Conservation (phyloP, 2,888 invertebrate species). For the Papilio elwesi region DNA sequence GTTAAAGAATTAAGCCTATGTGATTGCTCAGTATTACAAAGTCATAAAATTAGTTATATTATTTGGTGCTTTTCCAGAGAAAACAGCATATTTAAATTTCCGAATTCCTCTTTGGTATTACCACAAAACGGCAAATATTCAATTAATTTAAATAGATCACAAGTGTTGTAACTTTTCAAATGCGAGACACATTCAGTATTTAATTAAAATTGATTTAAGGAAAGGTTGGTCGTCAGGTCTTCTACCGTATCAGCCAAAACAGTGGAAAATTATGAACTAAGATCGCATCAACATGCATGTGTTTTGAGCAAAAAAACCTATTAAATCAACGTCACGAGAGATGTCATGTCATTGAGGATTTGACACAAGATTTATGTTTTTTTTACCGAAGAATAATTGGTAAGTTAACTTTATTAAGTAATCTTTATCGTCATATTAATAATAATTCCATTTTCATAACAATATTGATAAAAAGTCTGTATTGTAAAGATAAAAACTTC, state of each 20-base stretch:
- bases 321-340: background rate
- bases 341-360: background rate
- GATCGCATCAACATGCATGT: background rate
- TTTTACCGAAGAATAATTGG: background rate
- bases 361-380: background rate
- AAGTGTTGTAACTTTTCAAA: background rate
- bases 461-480: slow-evolving; percentile 26
- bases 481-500: slow-evolving; percentile 17
- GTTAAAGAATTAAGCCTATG: too few species aligned
- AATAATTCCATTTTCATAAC: slow-evolving; percentile 4
- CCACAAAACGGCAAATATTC: slow-evolving; percentile 22
- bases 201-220: slow-evolving; percentile 3
- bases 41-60: too few species aligned
- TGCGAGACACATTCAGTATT: background rate
- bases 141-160: slow-evolving; percentile 9
- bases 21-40: too few species aligned
- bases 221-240: background rate
- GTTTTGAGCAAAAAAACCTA: background rate
- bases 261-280: too few species aligned
- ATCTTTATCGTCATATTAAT: background rate
- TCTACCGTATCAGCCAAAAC: too few species aligned
- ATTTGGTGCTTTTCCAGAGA: too few species aligned
- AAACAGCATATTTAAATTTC: slow-evolving; percentile 1
- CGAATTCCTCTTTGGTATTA: slow-evolving; percentile 25
- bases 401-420: background rate